A percentile compares a stretch with the other conserved stretches of the same genome.
Conservation (phyloP, 23 tunicate species). For the Botrylloides violaceus region DNA sequence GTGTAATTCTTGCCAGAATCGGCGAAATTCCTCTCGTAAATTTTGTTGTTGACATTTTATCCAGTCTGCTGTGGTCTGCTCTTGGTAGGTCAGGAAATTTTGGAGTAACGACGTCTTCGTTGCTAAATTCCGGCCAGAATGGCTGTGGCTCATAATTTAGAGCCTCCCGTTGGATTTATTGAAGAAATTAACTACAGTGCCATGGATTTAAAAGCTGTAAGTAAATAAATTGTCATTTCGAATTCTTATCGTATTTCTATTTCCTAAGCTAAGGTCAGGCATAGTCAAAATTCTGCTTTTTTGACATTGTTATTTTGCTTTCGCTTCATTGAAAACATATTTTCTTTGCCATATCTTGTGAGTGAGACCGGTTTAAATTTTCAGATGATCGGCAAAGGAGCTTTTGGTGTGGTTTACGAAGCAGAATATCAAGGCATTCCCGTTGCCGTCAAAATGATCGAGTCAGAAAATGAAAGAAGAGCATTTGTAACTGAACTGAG, state of each 20-base stretch:
- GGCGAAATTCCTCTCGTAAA: no score
- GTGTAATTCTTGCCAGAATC: no score
- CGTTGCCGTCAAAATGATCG: constrained; percentile 95
- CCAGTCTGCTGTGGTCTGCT: no score
- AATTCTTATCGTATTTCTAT: background rate
- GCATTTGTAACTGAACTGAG: constrained; percentile 88
- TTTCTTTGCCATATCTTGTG: background rate
- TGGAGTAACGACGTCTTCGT: no score
- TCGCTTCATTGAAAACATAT: background rate
- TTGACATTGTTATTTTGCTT: no score
- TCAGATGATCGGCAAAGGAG: constrained; percentile 86
- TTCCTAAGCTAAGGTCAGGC: no score
- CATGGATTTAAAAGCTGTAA: constrained; percentile 56
- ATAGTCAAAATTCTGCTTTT: no score
- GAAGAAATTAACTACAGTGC: constrained; percentile 78
- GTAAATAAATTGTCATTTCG: constrained; percentile 7
- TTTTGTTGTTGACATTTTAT: no score
- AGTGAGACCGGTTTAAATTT: background rate
- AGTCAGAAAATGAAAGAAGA: constrained; percentile 81
- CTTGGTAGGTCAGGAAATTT: no score
- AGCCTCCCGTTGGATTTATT: constrained; percentile 73
- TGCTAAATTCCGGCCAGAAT: no score
- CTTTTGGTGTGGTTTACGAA: constrained; percentile 92
- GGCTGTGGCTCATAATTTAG: constrained; percentile 3
- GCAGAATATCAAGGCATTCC: constrained; percentile 59